Base-by-base conservation (phyloP, 2,113 vertebrate species). In the Sylvia atricapilla region DNA sequence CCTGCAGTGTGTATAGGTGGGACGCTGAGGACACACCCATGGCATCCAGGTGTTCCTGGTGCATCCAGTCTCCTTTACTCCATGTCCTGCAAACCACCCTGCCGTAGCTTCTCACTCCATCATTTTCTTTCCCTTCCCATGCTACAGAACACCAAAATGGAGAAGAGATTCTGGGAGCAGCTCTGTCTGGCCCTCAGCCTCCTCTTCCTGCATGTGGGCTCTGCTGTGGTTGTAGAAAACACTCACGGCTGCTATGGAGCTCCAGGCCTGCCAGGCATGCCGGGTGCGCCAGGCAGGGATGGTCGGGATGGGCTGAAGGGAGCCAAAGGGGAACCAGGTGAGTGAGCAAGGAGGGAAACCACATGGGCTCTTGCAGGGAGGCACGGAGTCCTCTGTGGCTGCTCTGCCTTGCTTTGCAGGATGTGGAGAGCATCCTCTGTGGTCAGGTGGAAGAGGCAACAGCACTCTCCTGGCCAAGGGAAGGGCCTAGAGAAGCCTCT, bases 201-300 rank as follows among this genome's bases (percentile, higher is more conserved):
- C 5, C 69, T 97, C 4, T 47, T 97, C 13, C 72, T 98, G 78
- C 63, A 13, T 7, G 18, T 96, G 62, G 76, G 95, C 1, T 76
- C 67, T 17, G 20, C 91, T 52, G 77, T 80, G 56, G 59, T 83
- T 41, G 25, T 23, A 37, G 81, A 93, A 13, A 10, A 35, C 5
- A 47, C 80, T 58, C 43, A 79, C 3, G 49, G 31, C 39, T 97
- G 95, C 92, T 97, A 98, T 6, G 98, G 98, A 12, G 67, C 67
- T 39, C 98, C 98, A 9, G 98, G 98, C 7, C 94, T 98, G 63
- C 98, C 98, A 0, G 99, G 99, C 44, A 87, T 84, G 56, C 79
- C 87, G 1, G 99, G 99, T 3, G 8, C 97, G 9, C 98, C 98
- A 0, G 99, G 99, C 62, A 98, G 94, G 90, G 99, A 99, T 15